Conservation (phyloP, 2,888 invertebrate species). For the Pegoplata infirma region DNA sequence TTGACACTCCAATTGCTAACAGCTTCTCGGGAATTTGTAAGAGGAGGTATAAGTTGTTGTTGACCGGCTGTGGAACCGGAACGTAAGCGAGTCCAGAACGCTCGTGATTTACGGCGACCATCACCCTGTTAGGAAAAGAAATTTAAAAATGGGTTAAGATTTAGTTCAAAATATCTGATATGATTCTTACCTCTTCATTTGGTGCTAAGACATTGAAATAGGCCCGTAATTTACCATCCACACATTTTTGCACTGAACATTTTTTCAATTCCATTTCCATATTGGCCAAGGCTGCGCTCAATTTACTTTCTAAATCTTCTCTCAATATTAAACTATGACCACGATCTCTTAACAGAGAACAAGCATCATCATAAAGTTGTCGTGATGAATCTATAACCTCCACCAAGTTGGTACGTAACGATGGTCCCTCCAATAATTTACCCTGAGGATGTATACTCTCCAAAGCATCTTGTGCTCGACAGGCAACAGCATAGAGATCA, state of each 20-base stretch:
- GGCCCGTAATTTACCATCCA: conserved; percentile 76
- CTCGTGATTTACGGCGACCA: conserved; percentile 81
- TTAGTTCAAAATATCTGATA: not conserved
- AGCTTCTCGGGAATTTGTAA: conserved; percentile 79
- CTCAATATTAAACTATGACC: conserved; percentile 82
- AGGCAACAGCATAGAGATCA: conserved; percentile 87
- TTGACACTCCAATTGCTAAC: conserved; percentile 88
- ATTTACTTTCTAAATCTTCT: conserved; percentile 84
- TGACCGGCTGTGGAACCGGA: conserved; percentile 76
- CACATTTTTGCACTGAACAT: conserved; percentile 80
- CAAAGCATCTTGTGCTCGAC: conserved; percentile 83
- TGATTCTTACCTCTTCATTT: conserved; percentile 75
- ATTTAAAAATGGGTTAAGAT: too few relatives aligned
- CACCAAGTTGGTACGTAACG: conserved; percentile 86
- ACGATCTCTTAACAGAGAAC: conserved; percentile 83
- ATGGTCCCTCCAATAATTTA: conserved; percentile 87
- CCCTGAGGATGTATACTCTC: conserved; percentile 90
- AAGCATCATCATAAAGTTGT: conserved; percentile 86
- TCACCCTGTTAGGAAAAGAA: conserved; percentile 73
- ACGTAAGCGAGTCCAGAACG: conserved; percentile 85
- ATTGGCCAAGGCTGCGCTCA: conserved; percentile 83
- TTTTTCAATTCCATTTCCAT: conserved; percentile 86
- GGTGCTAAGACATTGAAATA: conserved; percentile 77
- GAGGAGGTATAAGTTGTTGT: conserved; percentile 71
- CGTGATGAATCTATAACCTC: conserved; percentile 78